Base-by-base conservation (phyloP, 2,888 invertebrate species). In the Ectemnius continuus region DNA sequence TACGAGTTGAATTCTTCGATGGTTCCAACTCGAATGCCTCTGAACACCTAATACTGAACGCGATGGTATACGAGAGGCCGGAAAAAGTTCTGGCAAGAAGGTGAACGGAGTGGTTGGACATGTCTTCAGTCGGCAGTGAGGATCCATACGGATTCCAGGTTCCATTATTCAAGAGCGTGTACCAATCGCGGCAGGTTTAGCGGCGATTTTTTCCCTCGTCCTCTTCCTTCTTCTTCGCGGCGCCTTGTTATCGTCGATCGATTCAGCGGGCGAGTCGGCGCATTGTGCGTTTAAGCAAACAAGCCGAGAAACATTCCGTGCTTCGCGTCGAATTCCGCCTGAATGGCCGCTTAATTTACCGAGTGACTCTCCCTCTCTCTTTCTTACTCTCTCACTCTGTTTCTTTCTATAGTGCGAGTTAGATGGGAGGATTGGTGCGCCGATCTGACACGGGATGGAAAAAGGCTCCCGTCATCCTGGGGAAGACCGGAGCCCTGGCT, bases 401-500 rank as follows among this genome's bases (percentile, higher is more conserved):
- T 36, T 8, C 36, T 36, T 11, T 36, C 36, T 36, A 8, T 36
- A 36, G 36, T 6, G 36, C 36, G 36, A 36, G 36, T 36, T 36
- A 8, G 36, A 36, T 36, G 36, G 8, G 73, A 71, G 36, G 36
- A 5, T 36, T 36, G 36, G 52, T 78, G 76, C 71, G 72, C 61
- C 74, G 73, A 67, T 62, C 73, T n/a, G 66, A 56, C 56, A 18
- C 61, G 58, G 74, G 76, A 75, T 80, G 70, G 62, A 48, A 68
- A 86, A 87, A 87, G 79, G 82, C 85, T 87, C 87, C 80, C 84
- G 87, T 88, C 88, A 89, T 87, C 76, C 80, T 81, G 73, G 78
- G 80, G 84, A 85, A 23, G 23, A 23, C 23, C 23, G 87, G 81
- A 74, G 80, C 83, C 83, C 84, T 88, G 87, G 87, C 87, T 89